Evolutionary conservation across 2,113 vertebrate genomes (phyloP).

Genomic region (Gadus macrocephalus): DNA sequence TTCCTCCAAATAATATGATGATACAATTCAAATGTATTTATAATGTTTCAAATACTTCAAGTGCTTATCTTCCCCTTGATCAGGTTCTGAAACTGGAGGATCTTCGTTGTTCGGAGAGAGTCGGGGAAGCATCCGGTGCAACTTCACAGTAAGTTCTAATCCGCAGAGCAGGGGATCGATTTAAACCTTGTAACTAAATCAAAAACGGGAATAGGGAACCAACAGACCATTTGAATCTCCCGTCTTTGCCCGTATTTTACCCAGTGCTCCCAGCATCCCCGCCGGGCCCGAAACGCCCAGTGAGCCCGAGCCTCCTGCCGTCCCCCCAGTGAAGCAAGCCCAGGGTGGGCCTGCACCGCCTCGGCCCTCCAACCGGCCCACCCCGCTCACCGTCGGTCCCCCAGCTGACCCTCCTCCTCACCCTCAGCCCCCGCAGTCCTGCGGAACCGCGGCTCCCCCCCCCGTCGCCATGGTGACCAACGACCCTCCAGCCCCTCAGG

Average conservation of each 20-base stretch:
- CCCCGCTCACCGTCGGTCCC: conserved; percentile 8
- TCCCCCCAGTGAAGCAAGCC: conserved; percentile 20
- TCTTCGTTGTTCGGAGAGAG: conserved; percentile 35
- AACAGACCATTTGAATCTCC: too few relatives aligned
- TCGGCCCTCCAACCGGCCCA: conserved; percentile 9
- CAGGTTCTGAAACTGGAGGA: conserved; percentile 68
- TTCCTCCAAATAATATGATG: too few relatives aligned
- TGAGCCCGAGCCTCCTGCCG: conserved; percentile 18
- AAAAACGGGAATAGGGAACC: neutral
- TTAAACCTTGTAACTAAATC: neutral
- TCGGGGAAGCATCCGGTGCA: conserved; percentile 15
- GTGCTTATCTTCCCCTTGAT: conserved; percentile 13
- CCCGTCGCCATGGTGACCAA: neutral
- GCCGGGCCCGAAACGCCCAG: conserved; percentile 7
- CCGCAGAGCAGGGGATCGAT: neutral
- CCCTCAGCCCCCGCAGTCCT: conserved; percentile 20
- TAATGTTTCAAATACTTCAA: neutral
- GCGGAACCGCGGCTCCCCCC: conserved; percentile 8
- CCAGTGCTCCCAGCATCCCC: conserved; percentile 22
- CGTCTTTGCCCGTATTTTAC: neutral
- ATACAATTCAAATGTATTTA: neutral
- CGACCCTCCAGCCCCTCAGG: conserved; percentile 42
- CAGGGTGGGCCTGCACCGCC: conserved; percentile 10
- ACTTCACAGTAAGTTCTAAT: conserved; percentile 54
- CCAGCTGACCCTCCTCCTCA: conserved; percentile 17